Percentiles rank a stretch among this genome's conserved stretches.
Evolutionary conservation across 2,797 vertebrate genomes (phyloP).

Genomic region (Neomorphus geoffroyi): DNA sequence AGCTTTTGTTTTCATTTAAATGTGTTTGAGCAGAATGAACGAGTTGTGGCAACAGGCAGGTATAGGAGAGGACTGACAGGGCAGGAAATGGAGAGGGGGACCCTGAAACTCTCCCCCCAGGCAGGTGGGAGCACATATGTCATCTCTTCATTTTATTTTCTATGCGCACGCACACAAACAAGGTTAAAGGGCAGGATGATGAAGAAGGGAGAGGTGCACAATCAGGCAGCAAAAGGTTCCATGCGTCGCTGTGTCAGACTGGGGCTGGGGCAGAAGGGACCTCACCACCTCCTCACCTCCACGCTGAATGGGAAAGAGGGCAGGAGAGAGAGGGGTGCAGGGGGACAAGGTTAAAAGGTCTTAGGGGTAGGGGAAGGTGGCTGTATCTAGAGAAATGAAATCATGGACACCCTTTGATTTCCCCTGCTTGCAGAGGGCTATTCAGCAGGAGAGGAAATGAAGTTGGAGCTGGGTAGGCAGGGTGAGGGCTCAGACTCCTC

Average conservation of each 20-base stretch:
- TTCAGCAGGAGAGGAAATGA: background rate
- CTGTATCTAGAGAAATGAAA: background rate
- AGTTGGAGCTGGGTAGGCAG: background rate
- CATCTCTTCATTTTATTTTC: background rate
- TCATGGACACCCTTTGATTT: background rate
- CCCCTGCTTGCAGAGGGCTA: background rate
- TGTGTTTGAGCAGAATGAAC: background rate
- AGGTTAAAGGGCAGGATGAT: background rate
- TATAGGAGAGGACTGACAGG: background rate
- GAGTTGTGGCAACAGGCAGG: background rate
- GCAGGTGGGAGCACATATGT: background rate
- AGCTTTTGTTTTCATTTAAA: background rate
- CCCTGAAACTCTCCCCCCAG: fast-evolving
- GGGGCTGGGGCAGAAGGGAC: background rate
- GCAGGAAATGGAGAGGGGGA: background rate
- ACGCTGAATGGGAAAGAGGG: background rate
- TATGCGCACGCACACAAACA: fast-evolving
- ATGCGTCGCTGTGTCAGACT: fast-evolving
- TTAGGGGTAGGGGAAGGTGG: background rate
- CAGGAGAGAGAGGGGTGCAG: background rate
- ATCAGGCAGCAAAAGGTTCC: fast-evolving
- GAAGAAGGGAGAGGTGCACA: background rate
- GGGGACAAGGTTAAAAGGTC: background rate
- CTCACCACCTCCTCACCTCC: background rate
- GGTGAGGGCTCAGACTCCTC: background rate